Evolutionary conservation across 1,140 invertebrate genomes (phyloP), one percentile per base, ranked within the genome.

Genomic region (Atta texana): DNA sequence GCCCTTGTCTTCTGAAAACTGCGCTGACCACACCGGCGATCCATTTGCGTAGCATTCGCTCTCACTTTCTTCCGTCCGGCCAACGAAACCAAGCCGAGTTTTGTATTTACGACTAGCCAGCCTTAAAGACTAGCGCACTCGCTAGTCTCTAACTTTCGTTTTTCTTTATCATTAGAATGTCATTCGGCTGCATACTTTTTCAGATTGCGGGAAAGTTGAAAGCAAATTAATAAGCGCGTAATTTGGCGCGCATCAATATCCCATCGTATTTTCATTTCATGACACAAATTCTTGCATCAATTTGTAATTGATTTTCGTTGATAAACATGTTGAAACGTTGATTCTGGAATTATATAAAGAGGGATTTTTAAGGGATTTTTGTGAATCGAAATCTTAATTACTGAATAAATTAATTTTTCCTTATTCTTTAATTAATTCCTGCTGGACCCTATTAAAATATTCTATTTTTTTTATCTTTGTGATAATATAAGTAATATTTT

Each of bases 1-100:
- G 89, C 82, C 87, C 89, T 91, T 91, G 89, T 90, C 88, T 84
- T 71, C 68, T 81, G 71, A 80, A 21, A 71, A 34, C 12, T n/a
- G 16, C 49, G 49, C 51, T 61, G 86, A 82, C 55, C 86, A 51
- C 34, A 28, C 16, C 18, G 34, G 61, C 44, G 76, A 63, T 74
- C 80, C 63, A 55, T 55, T 71, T 71, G 69, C 44, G 21, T 7
- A 24, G n/a, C 14, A 18, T 5, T 16, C 76, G 44, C 63, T 87
- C 61, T 77, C 63, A 76, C 86, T 90, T 90, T 77, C 88, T 51
- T 75, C 21, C 49, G 39, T 61, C 31, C 10, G 39, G 28, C 31
- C 77, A 3, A 63, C 63, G 87, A 85, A 85, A 88, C 72, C 49
- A 53, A 24, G 39, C 44, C 28, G 28, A 63, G 63, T 44, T 72